Evolutionary conservation across 64 coral and sea anemone genomes (phyloP).

Genomic region (Montipora foliosa): DNA sequence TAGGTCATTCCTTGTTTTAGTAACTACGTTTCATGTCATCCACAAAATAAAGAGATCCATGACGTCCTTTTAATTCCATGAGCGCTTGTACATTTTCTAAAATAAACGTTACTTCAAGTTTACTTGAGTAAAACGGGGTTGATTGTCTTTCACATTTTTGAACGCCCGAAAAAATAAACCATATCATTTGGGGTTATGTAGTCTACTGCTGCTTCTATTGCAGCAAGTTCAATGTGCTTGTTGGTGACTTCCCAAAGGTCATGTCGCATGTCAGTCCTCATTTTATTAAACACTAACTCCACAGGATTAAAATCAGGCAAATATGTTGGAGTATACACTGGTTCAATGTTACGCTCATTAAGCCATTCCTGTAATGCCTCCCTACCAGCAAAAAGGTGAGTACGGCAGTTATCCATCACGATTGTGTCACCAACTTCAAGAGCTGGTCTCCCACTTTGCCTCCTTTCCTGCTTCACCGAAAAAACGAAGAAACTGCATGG

Average conservation of each 20-base stretch:
- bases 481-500: slow-evolving; percentile 21
- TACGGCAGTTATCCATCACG: slow-evolving; percentile 47
- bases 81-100: too few relatives aligned
- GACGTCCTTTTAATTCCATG: too few relatives aligned
- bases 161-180: slow-evolving; percentile 7
- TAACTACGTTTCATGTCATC: too few relatives aligned
- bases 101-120: too few relatives aligned
- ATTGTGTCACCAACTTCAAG: slow-evolving; percentile 44
- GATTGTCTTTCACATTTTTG: background rate
- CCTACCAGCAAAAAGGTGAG: slow-evolving; percentile 49
- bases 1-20: too few relatives aligned
- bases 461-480: slow-evolving; percentile 58
- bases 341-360: slow-evolving; percentile 62
- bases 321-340: slow-evolving; percentile 58
- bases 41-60: too few relatives aligned
- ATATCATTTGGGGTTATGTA: slow-evolving; percentile 10
- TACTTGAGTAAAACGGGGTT: too few relatives aligned
- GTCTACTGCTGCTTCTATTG: background rate
- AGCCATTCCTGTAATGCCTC: slow-evolving; percentile 44
- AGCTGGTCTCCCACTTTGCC: slow-evolving; percentile 6
- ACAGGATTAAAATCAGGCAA: slow-evolving; percentile 59
- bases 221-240: slow-evolving; percentile 40
- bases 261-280: slow-evolving; percentile 41
- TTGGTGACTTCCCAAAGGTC: background rate
- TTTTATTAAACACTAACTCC: slow-evolving; percentile 63